Base-by-base conservation (phyloP, 2,113 vertebrate species). In the human region DNA sequence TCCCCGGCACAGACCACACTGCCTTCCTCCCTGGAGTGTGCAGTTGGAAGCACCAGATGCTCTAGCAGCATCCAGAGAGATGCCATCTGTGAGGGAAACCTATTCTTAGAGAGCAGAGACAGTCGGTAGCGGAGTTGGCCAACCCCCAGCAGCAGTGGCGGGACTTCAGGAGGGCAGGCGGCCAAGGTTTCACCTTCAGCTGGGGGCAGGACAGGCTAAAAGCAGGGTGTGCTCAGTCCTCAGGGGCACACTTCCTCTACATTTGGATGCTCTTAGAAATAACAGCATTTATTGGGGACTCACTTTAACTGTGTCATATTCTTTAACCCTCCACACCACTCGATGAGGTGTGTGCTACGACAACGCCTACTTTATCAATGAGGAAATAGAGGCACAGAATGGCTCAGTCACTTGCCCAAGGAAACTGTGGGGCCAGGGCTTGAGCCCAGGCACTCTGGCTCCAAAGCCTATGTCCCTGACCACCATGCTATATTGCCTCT, bases 81-180 rank as follows among this genome's bases (percentile, higher is more conserved):
- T 96, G 90, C 98, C 98, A 98, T 97, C 98, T 98, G 98, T 40
- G 94, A 97, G 96, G 95, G 93, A 96, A 97, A 72, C 98, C 98
- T 98, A 98, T 98, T 98, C 97, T 97, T 97, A 98, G 97, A 98
- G 95, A 97, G 98, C 98, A 97, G 90, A 97, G 95, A 97, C 95
- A 59, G 96, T 97, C 38, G 3, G 81, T 14, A 52, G 98, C 43
- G 23, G 75, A 95, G 90, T 50, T 0, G 0, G 83, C 96, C 96
- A 87, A 50, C 83, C 83, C 81, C 70, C 87, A n/a, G 50, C 32
- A 35, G 80, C 70, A n/a, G 86, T 20, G 11, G 57, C 82, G 97
- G 94, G 75, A 90, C 5, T 12, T 8, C 2, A 5, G 83, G 85
- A 79, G 38, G 91, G 89, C 81, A 76, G 84, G 83, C 32, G 35